Evolutionary conservation across 2,113 vertebrate genomes (phyloP).

Genomic region (Patagioenas fasciata): DNA sequence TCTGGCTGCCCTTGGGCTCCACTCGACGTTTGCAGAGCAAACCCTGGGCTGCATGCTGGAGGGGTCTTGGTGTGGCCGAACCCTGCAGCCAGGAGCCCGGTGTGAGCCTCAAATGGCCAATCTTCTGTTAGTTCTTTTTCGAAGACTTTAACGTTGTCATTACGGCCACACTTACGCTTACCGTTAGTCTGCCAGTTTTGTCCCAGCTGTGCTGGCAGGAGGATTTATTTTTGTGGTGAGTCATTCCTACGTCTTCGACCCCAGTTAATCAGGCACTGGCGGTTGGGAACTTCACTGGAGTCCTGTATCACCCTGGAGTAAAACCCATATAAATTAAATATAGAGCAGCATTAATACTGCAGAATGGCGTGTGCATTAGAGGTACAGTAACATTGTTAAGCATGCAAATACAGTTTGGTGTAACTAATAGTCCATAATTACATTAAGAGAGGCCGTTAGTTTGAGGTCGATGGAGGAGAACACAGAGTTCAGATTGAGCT

Average conservation of each 20-base stretch:
- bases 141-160: neutral
- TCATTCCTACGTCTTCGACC: neutral
- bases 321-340: neutral
- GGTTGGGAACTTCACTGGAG: neutral
- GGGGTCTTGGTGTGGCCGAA: neutral
- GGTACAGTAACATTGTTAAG: neutral
- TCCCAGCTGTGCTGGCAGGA: neutral
- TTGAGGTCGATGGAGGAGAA: neutral
- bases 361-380: neutral
- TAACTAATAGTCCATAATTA: conserved; percentile 19
- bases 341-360: neutral
- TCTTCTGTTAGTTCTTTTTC: neutral
- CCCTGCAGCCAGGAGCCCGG: neutral
- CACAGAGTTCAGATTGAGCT: neutral
- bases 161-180: neutral
- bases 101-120: neutral
- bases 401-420: neutral
- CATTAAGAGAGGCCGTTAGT: neutral
- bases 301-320: neutral
- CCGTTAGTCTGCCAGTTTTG: too few relatives aligned
- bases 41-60: neutral
- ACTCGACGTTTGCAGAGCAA: neutral
- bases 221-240: neutral
- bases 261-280: neutral
- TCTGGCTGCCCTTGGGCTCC: accelerated